phyloP scores from a whole-genome alignment of 2,888 invertebrate genomes.

The Bellardia bayeri region DNA sequence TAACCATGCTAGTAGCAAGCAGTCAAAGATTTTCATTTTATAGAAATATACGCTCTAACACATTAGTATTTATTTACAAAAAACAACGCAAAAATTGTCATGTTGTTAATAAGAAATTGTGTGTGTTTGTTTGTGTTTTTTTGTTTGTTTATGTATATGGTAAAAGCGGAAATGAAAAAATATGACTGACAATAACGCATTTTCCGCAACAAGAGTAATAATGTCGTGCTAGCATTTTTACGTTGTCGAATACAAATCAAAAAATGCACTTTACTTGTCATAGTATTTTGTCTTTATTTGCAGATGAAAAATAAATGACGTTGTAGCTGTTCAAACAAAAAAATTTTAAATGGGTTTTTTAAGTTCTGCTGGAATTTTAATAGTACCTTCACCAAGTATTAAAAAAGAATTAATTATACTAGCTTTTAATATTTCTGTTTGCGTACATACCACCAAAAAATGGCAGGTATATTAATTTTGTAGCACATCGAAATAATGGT shows the following conservation, averaged over 20 bases:
- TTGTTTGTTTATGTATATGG: not conserved
- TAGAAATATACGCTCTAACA: not conserved
- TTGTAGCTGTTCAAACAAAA: not conserved
- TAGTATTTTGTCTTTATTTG: not conserved
- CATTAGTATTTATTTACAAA: not conserved
- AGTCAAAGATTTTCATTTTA: not conserved
- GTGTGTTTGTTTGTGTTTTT: not conserved
- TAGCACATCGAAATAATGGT: no score
- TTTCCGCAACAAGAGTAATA: not conserved
- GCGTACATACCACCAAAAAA: no score
- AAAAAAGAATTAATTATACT: no score
- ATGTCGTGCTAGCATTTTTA: not conserved
- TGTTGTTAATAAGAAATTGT: not conserved
- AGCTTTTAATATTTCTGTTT: no score
- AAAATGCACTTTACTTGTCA: conserved; percentile 1
- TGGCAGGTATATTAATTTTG: no score
- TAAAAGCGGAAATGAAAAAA: conserved; percentile 42
- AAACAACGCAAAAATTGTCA: not conserved
- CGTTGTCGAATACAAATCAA: not conserved
- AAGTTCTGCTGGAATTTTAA: no score
- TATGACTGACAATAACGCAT: conserved; percentile 31
- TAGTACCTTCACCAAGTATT: no score
- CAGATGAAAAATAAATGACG: not conserved
- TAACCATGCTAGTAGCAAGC: not conserved
- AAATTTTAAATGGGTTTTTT: no score